Percentiles rank a stretch among this genome's conserved stretches.
Conservation (phyloP, 2,113 vertebrate genomes). For the Oncorhynchus gorbuscha region DNA sequence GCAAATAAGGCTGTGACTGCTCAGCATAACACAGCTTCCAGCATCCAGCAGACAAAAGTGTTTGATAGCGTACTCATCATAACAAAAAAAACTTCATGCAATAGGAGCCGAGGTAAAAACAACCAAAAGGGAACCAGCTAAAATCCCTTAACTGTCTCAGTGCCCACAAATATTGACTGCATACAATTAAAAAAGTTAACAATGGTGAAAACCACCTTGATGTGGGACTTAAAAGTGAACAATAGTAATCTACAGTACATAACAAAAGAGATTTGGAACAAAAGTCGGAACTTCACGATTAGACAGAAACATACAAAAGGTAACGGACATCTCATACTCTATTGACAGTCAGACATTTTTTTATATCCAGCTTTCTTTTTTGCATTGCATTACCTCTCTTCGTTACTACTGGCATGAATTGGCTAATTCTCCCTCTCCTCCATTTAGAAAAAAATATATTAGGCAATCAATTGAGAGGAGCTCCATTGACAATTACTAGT, state of each 20-base stretch:
- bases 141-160: background rate
- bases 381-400: too few relatives aligned
- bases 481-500: background rate
- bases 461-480: background rate
- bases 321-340: too few relatives aligned
- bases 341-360: too few relatives aligned
- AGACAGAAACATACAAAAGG: too few relatives aligned
- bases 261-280: too few relatives aligned
- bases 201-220: too few relatives aligned
- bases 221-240: too few relatives aligned
- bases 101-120: background rate
- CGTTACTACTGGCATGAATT: background rate
- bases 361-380: too few relatives aligned
- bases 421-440: background rate
- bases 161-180: too few relatives aligned
- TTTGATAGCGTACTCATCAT: slow-evolving; percentile 1
- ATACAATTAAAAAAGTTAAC: too few relatives aligned
- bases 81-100: background rate
- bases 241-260: too few relatives aligned
- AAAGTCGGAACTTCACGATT: too few relatives aligned
- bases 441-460: background rate
- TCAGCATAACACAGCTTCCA: slow-evolving; percentile 3
- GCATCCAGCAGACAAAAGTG: background rate
- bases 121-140: background rate
- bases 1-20: background rate